Conservation (phyloP, 2,888 invertebrate species). For the Bombylius major region DNA sequence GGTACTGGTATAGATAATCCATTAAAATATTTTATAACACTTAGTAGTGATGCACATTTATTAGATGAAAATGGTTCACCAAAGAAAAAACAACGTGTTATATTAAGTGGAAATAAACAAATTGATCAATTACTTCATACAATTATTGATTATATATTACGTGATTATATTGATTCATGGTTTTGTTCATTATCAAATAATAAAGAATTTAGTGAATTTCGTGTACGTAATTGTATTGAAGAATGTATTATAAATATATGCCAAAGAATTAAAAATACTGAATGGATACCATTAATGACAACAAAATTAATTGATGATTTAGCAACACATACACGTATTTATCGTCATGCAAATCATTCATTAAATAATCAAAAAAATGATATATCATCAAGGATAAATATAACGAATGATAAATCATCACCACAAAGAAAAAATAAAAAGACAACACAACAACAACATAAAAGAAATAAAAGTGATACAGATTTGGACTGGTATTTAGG, state of each 20-base stretch:
- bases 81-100: slow-evolving; percentile 21
- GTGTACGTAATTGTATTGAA: slow-evolving; percentile 17
- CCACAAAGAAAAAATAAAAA: slow-evolving; percentile 28
- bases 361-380: slow-evolving; percentile 8
- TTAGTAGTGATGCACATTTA: slow-evolving; percentile 23
- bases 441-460: slow-evolving; percentile 39
- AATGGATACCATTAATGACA: slow-evolving; percentile 17
- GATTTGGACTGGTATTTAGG: slow-evolving; percentile 54
- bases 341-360: slow-evolving; percentile 15
- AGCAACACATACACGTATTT: slow-evolving; percentile 15
- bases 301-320: slow-evolving; percentile 18
- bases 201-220: slow-evolving; percentile 17
- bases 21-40: slow-evolving; percentile 7
- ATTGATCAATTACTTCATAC: slow-evolving; percentile 17
- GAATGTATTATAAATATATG: slow-evolving; percentile 16
- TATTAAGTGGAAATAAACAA: slow-evolving; percentile 16
- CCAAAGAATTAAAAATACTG: slow-evolving; percentile 14
- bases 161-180: slow-evolving; percentile 20
- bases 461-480: slow-evolving; percentile 61
- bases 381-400: slow-evolving; percentile 20
- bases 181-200: slow-evolving; percentile 16
- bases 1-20: slow-evolving; percentile 13
- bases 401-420: slow-evolving; percentile 17
- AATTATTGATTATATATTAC: slow-evolving; percentile 16
- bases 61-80: slow-evolving; percentile 30